Evolutionary conservation across 2,113 vertebrate species (phyloP).

Genomic region (Engystomops pustulosus): DNA sequence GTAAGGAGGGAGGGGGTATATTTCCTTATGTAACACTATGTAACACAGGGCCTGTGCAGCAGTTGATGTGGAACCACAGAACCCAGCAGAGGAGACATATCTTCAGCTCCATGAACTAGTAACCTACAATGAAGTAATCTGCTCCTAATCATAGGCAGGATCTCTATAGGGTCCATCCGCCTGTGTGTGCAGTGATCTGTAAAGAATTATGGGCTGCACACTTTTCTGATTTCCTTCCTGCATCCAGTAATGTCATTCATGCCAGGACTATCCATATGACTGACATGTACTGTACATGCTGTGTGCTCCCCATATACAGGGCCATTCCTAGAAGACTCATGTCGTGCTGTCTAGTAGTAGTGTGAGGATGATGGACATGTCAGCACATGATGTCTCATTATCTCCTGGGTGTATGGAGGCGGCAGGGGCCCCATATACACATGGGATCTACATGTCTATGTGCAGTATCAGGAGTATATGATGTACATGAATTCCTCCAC

Average conservation of each 20-base stretch:
- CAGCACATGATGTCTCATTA: slow-evolving; percentile 21
- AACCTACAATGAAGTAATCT: background rate
- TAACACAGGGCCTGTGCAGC: background rate
- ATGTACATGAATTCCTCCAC: background rate
- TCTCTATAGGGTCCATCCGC: background rate
- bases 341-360: background rate
- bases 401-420: background rate
- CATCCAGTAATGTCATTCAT: background rate
- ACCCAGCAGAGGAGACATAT: background rate
- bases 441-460: background rate
- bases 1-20: background rate
- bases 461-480: background rate
- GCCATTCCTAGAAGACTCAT: background rate
- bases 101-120: background rate
- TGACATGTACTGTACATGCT: background rate
- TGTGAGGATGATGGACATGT: background rate
- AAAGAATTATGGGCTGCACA: slow-evolving; percentile 18
- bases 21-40: background rate
- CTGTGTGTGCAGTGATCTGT: slow-evolving; percentile 11
- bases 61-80: background rate
- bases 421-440: slow-evolving; percentile 20
- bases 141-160: slow-evolving; percentile 15
- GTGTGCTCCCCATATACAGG: background rate
- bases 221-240: slow-evolving; percentile 6
- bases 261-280: background rate